Conservation (phyloP, 2,888 invertebrate genomes). For the Xestia ashworthii region DNA sequence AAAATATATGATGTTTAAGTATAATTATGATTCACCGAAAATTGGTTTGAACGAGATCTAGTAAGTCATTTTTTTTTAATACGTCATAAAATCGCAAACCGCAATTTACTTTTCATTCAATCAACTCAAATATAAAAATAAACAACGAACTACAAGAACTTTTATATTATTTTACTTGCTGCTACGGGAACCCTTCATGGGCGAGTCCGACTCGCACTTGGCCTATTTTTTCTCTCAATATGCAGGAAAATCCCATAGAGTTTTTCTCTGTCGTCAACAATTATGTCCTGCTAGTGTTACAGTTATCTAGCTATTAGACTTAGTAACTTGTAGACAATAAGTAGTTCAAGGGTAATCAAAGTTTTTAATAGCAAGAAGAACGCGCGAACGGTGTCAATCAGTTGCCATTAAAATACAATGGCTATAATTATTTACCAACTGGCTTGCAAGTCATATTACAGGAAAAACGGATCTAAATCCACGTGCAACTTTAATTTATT, state of each 20-base stretch:
- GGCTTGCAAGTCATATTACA: background rate
- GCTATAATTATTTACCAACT: constrained; percentile 15
- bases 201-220: too few species aligned
- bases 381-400: constrained; percentile 3
- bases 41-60: too few species aligned
- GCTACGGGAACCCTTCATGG: too few species aligned
- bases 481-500: background rate
- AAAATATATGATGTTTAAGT: too few species aligned
- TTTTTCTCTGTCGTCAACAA: constrained; percentile 9
- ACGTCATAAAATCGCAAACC: too few species aligned
- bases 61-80: too few species aligned
- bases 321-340: constrained; percentile 9
- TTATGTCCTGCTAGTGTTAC: constrained; percentile 22
- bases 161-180: too few species aligned
- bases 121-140: too few species aligned
- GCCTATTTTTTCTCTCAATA: constrained; percentile 12
- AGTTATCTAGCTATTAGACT: background rate
- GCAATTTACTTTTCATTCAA: too few species aligned
- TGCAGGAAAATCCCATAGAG: constrained; percentile 21
- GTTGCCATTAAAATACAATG: constrained; percentile 1
- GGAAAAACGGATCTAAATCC: background rate
- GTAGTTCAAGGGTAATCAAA: constrained; percentile 32
- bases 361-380: constrained; percentile 26
- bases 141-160: too few species aligned
- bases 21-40: too few species aligned